Evolutionary conservation across 2,888 invertebrate genomes (phyloP), one percentile per base, ranked within the genome.

Genomic region (Onchidella celtica): DNA sequence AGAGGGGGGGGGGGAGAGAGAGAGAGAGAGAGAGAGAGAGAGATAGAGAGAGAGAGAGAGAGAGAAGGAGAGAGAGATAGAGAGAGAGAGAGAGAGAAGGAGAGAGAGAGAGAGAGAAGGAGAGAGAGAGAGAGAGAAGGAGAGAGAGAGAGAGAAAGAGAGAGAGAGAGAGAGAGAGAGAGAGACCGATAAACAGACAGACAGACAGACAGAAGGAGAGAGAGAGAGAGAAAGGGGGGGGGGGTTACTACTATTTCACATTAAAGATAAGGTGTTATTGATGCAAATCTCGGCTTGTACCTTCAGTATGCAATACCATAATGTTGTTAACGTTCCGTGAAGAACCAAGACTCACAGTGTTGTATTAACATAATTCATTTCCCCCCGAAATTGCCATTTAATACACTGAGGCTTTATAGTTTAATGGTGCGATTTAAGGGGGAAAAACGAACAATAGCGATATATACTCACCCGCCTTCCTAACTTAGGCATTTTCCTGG

Each of bases 11-110:
- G 27, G 47, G 38, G 24, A 57, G 14, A 73, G 57, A 73, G 57
- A 73, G 57, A 73, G 57, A 59, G 57, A 73, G 57, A 73, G 59
- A 57, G 73, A 59, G 73, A 73, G 59, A 36, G 34, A 59, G 73
- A 59, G 40, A 24, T 14, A 47, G 2, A 29, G 27, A 47, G 27
- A 27, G 27, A 27, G 3, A 72, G 72, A 55, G 17, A 27, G 55
- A 1, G 24, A 34, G 24, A 29, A 24, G 27, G 6, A 40, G 40
- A 65, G 65, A 65, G 14, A 2, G 21, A 24, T 9, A 47, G 66
- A 55, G 38, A 40, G 40, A 65, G 78, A 69, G 59, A 68, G 36
- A 69, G 14, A 34, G 69, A 69, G 9, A 34, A 17, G 14, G 68
- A 68, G 34, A 57, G 38, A 21, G 21, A 24, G 36, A 27, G 34